Evolutionary conservation across 2,888 invertebrate genomes (phyloP).

Genomic region (Agrypnus murinus): DNA sequence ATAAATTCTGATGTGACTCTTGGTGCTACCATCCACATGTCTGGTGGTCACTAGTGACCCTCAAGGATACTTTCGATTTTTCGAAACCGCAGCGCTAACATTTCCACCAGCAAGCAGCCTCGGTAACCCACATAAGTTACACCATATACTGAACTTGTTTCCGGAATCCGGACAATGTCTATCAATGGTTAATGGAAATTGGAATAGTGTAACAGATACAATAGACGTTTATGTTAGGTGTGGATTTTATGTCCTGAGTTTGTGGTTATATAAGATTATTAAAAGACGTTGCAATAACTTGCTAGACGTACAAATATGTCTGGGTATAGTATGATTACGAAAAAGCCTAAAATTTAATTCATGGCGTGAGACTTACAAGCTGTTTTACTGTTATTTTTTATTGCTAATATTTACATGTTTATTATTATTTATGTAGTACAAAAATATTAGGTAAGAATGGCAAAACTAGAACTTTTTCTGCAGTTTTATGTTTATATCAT

Average conservation of each 20-base stretch:
- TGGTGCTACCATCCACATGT: background rate
- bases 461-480: no score
- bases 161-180: conserved; percentile 26
- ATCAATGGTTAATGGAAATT: conserved; percentile 11
- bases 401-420: no score
- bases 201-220: conserved; percentile 21
- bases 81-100: conserved; percentile 15
- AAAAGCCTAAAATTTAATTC: no score
- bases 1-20: no score
- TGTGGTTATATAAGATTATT: conserved; percentile 24
- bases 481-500: no score
- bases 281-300: conserved; percentile 8
- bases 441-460: no score
- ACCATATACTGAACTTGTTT: conserved; percentile 21
- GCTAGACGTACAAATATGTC: background rate
- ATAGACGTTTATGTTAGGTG: conserved; percentile 8
- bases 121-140: conserved; percentile 22
- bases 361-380: no score
- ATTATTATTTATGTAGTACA: no score
- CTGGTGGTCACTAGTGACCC: background rate
- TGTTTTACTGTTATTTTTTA: no score
- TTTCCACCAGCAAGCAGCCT: conserved; percentile 9
- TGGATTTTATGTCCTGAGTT: conserved; percentile 12
- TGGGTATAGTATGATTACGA: no score
- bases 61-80: conserved; percentile 31